A percentile compares a stretch with the other conserved stretches of the same genome.
These are phyloP conservation scores for Papilio dardanus DNA, from an alignment of 1,140 invertebrate species.

Conservation along the genomic window DNA sequence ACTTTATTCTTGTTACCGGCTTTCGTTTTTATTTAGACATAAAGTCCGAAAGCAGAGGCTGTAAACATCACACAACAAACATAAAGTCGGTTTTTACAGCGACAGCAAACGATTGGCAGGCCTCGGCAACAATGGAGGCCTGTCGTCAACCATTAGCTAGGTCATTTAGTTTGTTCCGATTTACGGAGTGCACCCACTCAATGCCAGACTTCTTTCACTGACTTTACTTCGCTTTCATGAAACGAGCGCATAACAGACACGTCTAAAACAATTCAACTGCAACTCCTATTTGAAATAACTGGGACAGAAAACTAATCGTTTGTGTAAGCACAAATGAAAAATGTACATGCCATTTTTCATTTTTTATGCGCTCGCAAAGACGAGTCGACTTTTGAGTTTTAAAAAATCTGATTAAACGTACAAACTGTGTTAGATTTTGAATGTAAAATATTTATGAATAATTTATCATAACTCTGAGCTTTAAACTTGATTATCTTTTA, in stretches of 20 bases:
- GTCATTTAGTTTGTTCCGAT: slow-evolving; percentile 59
- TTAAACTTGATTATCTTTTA: background rate
- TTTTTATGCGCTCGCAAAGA: slow-evolving; percentile 3
- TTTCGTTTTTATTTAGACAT: slow-evolving; percentile 1
- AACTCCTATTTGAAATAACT: slow-evolving; percentile 34
- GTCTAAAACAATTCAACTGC: slow-evolving; percentile 25
- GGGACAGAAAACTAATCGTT: slow-evolving; percentile 36
- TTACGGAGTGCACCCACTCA: slow-evolving; percentile 48
- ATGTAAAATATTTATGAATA: background rate
- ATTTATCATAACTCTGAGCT: background rate
- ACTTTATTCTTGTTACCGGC: background rate
- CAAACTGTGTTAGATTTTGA: background rate
- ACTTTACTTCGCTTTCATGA: slow-evolving; percentile 34
- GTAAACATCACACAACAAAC: slow-evolving; percentile 28
- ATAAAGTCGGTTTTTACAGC: slow-evolving; percentile 30
- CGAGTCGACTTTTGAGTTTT: background rate
- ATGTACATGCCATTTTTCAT: slow-evolving; percentile 17
- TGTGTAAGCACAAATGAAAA: slow-evolving; percentile 26
- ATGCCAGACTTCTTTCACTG: slow-evolving; percentile 38
- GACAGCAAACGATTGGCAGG: slow-evolving; percentile 43
- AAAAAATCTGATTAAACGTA: background rate
- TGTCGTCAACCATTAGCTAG: slow-evolving; percentile 56
- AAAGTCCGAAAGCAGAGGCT: background rate
- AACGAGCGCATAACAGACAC: slow-evolving; percentile 28
- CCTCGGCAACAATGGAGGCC: slow-evolving; percentile 54